These are phyloP conservation scores for Nysson spinosus DNA, from an alignment of 2,888 invertebrate species.

Conservation along the genomic window DNA sequence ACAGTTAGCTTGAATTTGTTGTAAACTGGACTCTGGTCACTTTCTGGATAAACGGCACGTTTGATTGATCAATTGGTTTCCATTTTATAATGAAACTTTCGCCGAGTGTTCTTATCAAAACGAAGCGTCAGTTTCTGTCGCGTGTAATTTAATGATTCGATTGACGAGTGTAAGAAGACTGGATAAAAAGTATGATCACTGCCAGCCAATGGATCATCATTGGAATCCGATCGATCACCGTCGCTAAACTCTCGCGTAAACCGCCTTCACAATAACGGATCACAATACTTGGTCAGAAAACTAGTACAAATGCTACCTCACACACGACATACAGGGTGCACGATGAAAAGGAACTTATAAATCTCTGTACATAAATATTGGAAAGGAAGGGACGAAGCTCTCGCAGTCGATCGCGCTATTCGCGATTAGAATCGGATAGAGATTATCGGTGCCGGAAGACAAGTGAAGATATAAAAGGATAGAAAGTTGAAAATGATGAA, in stretches of 20 bases:
- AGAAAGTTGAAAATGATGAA: neutral
- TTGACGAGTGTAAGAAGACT: too few relatives aligned
- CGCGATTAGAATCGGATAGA: conserved; percentile 42
- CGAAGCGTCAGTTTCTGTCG: too few relatives aligned
- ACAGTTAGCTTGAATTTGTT: too few relatives aligned
- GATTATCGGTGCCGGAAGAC: conserved; percentile 23
- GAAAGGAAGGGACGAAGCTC: too few relatives aligned
- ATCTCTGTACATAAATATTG: conserved; percentile 66
- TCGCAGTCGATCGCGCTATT: conserved; percentile 60
- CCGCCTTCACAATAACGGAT: conserved; percentile 56
- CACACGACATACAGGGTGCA: conserved; percentile 76
- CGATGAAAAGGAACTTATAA: conserved; percentile 63
- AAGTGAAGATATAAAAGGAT: neutral
- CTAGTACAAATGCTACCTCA: conserved; percentile 77
- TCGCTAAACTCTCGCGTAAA: conserved; percentile 29
- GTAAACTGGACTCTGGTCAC: too few relatives aligned
- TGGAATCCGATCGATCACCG: conserved; percentile 13
- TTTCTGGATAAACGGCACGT: too few relatives aligned
- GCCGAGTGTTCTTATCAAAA: too few relatives aligned
- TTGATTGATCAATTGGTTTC: too few relatives aligned
- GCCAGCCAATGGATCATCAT: conserved; percentile 26
- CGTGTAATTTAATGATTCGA: too few relatives aligned
- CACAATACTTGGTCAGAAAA: conserved; percentile 69
- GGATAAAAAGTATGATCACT: conserved; percentile 31
- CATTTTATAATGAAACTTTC: too few relatives aligned